These are phyloP conservation scores for Ageneiosus marmoratus DNA, from an alignment of 2,113 vertebrate species.

Conservation along the genomic window DNA sequence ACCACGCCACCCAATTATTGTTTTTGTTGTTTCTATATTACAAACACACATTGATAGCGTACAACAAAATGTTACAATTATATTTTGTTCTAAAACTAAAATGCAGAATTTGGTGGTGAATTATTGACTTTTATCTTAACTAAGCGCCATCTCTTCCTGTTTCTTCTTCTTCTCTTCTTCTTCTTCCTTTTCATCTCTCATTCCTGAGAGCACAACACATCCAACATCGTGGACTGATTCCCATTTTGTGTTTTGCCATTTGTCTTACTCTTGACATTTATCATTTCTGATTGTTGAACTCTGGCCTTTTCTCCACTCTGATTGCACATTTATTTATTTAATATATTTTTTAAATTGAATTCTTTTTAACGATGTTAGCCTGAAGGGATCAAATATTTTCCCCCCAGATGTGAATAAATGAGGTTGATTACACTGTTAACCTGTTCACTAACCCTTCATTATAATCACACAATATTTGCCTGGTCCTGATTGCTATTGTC, in stretches of 20 bases:
- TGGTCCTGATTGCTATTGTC: constrained; percentile 68
- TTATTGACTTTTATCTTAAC: background rate
- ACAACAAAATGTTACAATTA: background rate
- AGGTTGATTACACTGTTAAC: constrained; percentile 66
- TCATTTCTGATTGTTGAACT: constrained; percentile 63
- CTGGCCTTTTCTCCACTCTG: constrained; percentile 59
- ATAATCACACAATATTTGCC: constrained; percentile 67
- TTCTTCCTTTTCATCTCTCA: background rate
- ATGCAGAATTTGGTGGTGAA: background rate
- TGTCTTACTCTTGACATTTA: constrained; percentile 44
- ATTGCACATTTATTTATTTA: background rate
- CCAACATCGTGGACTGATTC: background rate
- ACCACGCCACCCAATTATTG: too few relatives aligned
- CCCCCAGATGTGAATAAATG: constrained; percentile 51
- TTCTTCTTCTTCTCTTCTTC: background rate
- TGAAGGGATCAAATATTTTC: constrained; percentile 42
- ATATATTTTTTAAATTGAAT: background rate
- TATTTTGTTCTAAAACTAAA: background rate
- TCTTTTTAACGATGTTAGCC: constrained; percentile 37
- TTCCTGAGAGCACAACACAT: background rate
- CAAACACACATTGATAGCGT: background rate
- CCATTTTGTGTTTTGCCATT: background rate
- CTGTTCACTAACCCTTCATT: constrained; percentile 67
- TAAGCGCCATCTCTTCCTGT: too few relatives aligned
- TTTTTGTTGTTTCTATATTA: background rate